A percentile compares a stretch with the other conserved stretches of the same genome.
Conservation (phyloP, 2,113 vertebrate species). For the Calidris pygmaea region DNA sequence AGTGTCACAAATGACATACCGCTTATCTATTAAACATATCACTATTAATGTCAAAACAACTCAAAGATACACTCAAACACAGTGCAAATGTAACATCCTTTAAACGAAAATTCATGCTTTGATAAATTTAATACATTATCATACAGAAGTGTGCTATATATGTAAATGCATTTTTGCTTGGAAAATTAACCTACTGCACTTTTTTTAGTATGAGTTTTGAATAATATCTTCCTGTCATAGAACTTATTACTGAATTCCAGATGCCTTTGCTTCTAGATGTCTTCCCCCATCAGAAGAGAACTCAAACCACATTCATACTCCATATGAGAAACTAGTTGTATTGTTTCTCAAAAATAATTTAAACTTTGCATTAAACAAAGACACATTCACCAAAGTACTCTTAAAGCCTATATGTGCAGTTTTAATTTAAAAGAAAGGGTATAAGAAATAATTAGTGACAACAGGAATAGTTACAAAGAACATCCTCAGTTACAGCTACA, state of each 20-base stretch:
- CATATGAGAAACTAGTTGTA: background rate
- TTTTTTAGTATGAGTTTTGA: background rate
- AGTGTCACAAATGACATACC: background rate
- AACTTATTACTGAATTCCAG: background rate
- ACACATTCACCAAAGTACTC: background rate
- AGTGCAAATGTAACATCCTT: background rate
- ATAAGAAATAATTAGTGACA: background rate
- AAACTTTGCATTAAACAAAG: background rate
- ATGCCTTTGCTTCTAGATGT: background rate
- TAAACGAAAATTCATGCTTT: background rate
- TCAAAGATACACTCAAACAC: background rate
- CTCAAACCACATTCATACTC: background rate
- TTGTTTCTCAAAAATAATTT: background rate
- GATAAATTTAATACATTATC: background rate
- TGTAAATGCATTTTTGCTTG: background rate
- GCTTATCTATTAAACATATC: background rate
- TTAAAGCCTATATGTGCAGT: background rate
- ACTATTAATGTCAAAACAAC: constrained; percentile 8
- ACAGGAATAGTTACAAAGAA: background rate
- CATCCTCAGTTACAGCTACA: background rate
- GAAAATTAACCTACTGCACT: background rate
- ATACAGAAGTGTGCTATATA: background rate
- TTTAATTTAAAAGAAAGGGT: background rate
- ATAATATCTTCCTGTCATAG: background rate
- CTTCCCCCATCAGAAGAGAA: background rate